phyloP scores from a whole-genome alignment of 2,888 invertebrate genomes.

The Abrostola triplasia region DNA sequence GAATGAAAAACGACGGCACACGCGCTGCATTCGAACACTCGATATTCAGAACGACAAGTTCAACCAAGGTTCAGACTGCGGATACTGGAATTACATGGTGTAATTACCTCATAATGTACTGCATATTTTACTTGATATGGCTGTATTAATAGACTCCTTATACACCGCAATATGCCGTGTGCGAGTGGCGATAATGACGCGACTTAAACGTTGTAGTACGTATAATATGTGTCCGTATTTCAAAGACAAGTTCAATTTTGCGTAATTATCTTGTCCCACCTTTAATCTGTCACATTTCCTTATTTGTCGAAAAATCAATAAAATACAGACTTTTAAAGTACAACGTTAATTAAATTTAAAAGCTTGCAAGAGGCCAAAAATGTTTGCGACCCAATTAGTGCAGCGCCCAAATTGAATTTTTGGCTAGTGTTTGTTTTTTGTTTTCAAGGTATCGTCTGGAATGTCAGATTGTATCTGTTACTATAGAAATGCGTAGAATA shows the following conservation, averaged over 20 bases:
- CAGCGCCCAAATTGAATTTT: too few relatives aligned
- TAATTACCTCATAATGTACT: constrained; percentile 33
- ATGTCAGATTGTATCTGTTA: too few relatives aligned
- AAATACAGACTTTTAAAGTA: too few relatives aligned
- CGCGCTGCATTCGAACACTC: constrained; percentile 15
- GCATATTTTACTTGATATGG: constrained; percentile 36
- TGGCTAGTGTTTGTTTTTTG: too few relatives aligned
- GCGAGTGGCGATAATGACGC: constrained; percentile 35
- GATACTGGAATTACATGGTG: constrained; percentile 26
- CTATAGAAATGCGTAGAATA: too few relatives aligned
- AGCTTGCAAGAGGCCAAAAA: too few relatives aligned
- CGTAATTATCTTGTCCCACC: too few relatives aligned
- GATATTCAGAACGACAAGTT: constrained; percentile 4
- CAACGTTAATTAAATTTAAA: too few relatives aligned
- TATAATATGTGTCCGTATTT: constrained; percentile 34
- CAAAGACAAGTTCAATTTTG: constrained; percentile 13
- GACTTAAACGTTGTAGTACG: constrained; percentile 15
- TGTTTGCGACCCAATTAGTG: too few relatives aligned
- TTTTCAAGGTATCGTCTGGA: too few relatives aligned
- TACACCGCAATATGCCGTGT: constrained; percentile 44
- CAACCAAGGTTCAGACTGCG: constrained; percentile 20
- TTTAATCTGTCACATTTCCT: too few relatives aligned
- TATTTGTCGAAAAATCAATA: too few relatives aligned
- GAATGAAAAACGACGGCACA: constrained; percentile 8
- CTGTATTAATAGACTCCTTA: constrained; percentile 59